Base-by-base conservation (phyloP, 2,888 invertebrate genomes). In the Trachelus stipa region DNA sequence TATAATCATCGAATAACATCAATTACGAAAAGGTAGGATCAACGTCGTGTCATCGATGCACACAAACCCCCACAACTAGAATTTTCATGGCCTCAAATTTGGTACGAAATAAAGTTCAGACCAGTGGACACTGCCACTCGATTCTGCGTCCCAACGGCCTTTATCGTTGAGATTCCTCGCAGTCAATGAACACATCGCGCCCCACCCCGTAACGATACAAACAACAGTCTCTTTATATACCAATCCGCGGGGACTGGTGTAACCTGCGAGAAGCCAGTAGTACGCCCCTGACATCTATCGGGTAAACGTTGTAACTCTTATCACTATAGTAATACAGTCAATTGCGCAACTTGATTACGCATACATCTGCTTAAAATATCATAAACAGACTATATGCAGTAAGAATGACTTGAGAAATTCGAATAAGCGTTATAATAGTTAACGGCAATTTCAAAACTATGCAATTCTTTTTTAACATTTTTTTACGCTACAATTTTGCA, bases 41-140 rank as follows among this genome's bases (percentile, higher is more conserved):
- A 71, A 71, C 71, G 71, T 31, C 71, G 71, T 34, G 71, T 71
- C 33, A 31, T 71, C 71, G 12, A 71, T 56, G 56, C 71, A 31
- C 12, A 15, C 33, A 33, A 33, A 23, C 31, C 34, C 31, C 9
- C 31, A 71, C 33, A 31, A 34, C 3, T 12, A 9, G 33, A 3
- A 71, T 71, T 34, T 31, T 11, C 30, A 2, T 11, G 35, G 12
- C 35, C 35, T 35, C 35, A 12, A 35, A 30, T 12, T 71, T 34
- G 31, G 71, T 15, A 34, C 71, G 71, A 71, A 71, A 11, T 15
- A 71, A 71, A 71, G 71, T 71, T 71, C 71, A 34, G 71, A 6
- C 23, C 71, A 71, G 34, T 34, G 71, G 4, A 33, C 71, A 4
- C 71, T 31, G 71, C 71, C 33, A 31, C 34, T 33, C 33, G 71